Evolutionary conservation across 2,797 vertebrate species (phyloP).

Genomic region (Pempheris klunzingeri): DNA sequence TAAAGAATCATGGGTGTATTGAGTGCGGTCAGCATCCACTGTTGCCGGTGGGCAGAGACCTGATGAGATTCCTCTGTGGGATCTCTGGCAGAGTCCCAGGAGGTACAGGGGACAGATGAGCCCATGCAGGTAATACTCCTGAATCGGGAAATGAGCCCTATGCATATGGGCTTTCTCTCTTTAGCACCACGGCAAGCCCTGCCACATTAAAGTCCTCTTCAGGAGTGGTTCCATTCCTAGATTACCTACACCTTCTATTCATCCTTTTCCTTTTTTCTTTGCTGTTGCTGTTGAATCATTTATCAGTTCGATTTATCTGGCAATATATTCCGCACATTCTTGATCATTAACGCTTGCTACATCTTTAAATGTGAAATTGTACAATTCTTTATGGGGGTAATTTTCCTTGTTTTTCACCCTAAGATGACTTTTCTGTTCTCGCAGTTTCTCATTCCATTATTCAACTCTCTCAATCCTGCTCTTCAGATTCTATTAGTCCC

Average conservation of each 20-base stretch:
- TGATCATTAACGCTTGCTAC: neutral
- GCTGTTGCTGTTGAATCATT: neutral
- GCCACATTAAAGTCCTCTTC: neutral
- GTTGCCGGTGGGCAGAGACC: conserved; percentile 10
- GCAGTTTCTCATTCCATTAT: conserved; percentile 11
- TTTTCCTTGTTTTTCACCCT: neutral
- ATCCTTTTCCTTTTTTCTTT: neutral
- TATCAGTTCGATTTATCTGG: neutral
- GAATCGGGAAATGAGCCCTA: conserved; percentile 35
- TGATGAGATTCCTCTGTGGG: conserved; percentile 41
- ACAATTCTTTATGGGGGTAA: neutral
- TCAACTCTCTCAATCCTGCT: conserved; percentile 8
- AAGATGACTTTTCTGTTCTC: conserved; percentile 2
- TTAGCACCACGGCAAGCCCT: neutral
- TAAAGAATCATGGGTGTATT: conserved; percentile 19
- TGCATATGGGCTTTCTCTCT: neutral
- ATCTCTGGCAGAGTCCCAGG: conserved; percentile 24
- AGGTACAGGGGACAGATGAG: conserved; percentile 33
- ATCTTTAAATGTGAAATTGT: conserved; percentile 25
- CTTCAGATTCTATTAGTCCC: conserved; percentile 15
- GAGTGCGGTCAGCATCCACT: conserved; percentile 17
- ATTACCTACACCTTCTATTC: no score
- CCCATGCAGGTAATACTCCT: conserved; percentile 21
- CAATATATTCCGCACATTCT: neutral
- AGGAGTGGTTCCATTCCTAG: neutral